Conservation (phyloP, 2,797 vertebrate genomes). For the Pseudochromis fuscus region DNA sequence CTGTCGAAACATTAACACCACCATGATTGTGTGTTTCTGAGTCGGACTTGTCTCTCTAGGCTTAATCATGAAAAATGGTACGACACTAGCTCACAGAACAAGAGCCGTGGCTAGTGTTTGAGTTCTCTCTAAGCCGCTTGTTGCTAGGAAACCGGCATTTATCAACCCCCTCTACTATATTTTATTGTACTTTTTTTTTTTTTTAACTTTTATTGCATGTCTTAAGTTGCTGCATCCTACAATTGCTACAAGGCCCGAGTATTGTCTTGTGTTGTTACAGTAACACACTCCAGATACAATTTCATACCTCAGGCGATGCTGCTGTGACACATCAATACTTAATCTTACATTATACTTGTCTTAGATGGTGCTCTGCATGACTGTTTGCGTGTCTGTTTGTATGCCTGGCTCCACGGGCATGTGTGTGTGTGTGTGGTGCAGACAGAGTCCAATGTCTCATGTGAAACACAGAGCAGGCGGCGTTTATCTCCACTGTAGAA, state of each 20-base stretch:
- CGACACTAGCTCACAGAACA: slow-evolving; percentile 70
- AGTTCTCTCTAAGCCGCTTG: slow-evolving; percentile 70
- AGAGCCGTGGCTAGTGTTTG: slow-evolving; percentile 68
- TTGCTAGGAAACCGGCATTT: slow-evolving; percentile 81
- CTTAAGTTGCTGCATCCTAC: slow-evolving; percentile 59
- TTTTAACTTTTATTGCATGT: slow-evolving; percentile 58
- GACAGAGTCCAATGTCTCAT: slow-evolving; percentile 46
- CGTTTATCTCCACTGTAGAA: slow-evolving; percentile 62
- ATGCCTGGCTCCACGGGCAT: slow-evolving; percentile 41
- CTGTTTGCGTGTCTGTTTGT: slow-evolving; percentile 59
- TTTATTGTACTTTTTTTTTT: slow-evolving; percentile 62
- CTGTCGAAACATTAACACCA: slow-evolving; percentile 62
- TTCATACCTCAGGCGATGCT: slow-evolving; percentile 58
- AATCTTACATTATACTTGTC: slow-evolving; percentile 71
- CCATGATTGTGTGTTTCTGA: slow-evolving; percentile 69
- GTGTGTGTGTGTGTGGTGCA: neutral
- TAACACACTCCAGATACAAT: slow-evolving; percentile 67
- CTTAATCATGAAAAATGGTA: slow-evolving; percentile 80
- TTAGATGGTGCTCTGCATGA: slow-evolving; percentile 51
- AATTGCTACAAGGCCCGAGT: slow-evolving; percentile 53
- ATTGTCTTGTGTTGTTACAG: slow-evolving; percentile 65
- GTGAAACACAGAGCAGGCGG: slow-evolving; percentile 54
- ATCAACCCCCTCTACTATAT: slow-evolving; percentile 63
- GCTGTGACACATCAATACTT: slow-evolving; percentile 76
- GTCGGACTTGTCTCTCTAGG: slow-evolving; percentile 64